A percentile compares a stretch with the other conserved stretches of the same genome.
Conservation (phyloP, 2,888 invertebrate genomes). For the Yponomeuta sedellus region DNA sequence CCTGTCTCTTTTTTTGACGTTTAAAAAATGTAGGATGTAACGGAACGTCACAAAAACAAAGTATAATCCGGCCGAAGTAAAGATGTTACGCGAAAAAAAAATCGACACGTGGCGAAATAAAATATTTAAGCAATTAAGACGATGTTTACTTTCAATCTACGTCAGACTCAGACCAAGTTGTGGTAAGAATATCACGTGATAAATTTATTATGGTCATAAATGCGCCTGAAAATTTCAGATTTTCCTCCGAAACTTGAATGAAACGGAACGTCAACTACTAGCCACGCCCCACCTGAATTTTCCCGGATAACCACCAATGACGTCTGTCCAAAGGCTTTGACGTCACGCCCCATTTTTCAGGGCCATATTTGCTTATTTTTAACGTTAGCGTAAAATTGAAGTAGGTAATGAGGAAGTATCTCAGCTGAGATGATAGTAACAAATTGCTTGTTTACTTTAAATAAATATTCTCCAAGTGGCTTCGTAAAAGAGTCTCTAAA, state of each 20-base stretch:
- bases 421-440: conserved; percentile 31
- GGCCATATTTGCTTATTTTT: conserved; percentile 66
- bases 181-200: not conserved
- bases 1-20: conserved; percentile 57
- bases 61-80: conserved; percentile 32
- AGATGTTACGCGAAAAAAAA: conserved; percentile 17
- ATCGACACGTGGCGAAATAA: not conserved
- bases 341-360: conserved; percentile 69
- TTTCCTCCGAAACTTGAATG: not conserved
- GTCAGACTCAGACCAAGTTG: not conserved
- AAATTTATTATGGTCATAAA: not conserved
- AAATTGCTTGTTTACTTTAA: conserved; percentile 20
- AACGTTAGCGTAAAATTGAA: conserved; percentile 36
- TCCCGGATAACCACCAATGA: conserved; percentile 49
- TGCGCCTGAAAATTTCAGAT: not conserved
- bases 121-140: not conserved
- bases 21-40: conserved; percentile 34
- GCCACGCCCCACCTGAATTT: conserved; percentile 30
- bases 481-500: not conserved
- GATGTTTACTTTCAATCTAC: not conserved
- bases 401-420: conserved; percentile 33
- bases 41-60: conserved; percentile 9
- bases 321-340: conserved; percentile 48
- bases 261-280: conserved; percentile 36
- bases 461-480: not conserved